These are phyloP conservation scores for Clostera curtula DNA, from an alignment of 2,888 invertebrate genomes.

Conservation along the genomic window DNA sequence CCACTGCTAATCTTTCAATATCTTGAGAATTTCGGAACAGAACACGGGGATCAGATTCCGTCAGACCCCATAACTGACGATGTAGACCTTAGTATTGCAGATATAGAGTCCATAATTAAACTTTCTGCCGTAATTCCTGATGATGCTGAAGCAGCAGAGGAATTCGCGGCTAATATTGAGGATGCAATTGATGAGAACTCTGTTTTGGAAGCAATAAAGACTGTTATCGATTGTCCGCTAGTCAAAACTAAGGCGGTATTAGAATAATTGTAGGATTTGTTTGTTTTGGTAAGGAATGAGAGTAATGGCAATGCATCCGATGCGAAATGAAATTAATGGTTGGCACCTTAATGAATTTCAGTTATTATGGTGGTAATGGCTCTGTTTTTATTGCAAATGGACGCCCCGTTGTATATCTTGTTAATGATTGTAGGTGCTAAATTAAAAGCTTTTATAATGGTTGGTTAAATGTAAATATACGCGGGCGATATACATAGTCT, in stretches of 20 bases:
- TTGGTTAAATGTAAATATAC: neutral
- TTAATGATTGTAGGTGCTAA: constrained; percentile 25
- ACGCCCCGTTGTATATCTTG: constrained; percentile 19
- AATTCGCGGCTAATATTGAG: constrained; percentile 32
- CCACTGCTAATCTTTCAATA: constrained; percentile 74
- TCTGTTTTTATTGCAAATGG: constrained; percentile 43
- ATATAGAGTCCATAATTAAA: constrained; percentile 33
- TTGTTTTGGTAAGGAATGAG: constrained; percentile 64
- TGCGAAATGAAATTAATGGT: constrained; percentile 59
- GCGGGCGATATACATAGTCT: too few relatives aligned
- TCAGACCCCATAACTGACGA: constrained; percentile 14
- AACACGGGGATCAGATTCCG: constrained; percentile 40
- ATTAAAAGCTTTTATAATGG: constrained; percentile 23
- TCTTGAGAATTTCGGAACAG: constrained; percentile 68
- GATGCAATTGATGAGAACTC: constrained; percentile 24
- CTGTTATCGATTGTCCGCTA: constrained; percentile 18
- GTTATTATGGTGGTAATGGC: constrained; percentile 54
- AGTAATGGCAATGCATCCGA: constrained; percentile 61
- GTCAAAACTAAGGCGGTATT: constrained; percentile 30
- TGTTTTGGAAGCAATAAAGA: constrained; percentile 24
- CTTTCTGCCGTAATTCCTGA: constrained; percentile 18
- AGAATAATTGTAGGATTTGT: constrained; percentile 70
- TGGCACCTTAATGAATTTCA: constrained; percentile 64
- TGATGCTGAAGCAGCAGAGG: constrained; percentile 34
- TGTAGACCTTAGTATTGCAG: constrained; percentile 24